phyloP scores from a whole-genome alignment of 2,113 vertebrate species.

The Cryptotis parvus region DNA sequence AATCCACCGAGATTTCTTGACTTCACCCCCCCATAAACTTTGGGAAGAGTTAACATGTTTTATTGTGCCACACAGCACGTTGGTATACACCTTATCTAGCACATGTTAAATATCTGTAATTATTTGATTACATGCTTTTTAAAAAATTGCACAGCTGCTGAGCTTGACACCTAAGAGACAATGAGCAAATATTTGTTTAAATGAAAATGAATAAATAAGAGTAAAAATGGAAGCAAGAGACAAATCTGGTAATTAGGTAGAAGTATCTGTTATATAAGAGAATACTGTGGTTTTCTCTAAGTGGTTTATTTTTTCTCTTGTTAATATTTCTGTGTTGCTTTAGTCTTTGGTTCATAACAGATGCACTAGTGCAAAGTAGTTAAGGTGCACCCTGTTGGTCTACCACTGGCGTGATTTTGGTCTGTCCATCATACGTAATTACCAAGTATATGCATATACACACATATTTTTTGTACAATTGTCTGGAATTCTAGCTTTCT shows the following conservation, averaged over 20 bases:
- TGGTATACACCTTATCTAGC: background rate
- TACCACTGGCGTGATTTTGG: background rate
- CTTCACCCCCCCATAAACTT: background rate
- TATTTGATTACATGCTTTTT: slow-evolving; percentile 5
- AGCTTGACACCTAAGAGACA: slow-evolving; percentile 21
- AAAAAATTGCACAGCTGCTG: background rate
- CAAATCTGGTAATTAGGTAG: background rate
- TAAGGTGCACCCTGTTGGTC: background rate
- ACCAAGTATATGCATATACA: background rate
- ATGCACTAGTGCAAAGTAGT: background rate
- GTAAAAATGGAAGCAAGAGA: background rate
- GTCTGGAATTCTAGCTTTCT: background rate
- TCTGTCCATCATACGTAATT: background rate
- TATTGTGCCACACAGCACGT: background rate
- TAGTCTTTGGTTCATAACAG: background rate
- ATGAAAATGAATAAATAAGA: slow-evolving; percentile 7
- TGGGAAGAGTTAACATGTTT: background rate
- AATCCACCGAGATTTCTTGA: background rate
- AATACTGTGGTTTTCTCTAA: background rate
- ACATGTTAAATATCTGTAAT: background rate
- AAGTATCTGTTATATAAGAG: background rate
- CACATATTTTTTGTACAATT: background rate
- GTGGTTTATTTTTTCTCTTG: background rate
- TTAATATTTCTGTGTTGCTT: background rate
- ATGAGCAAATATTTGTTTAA: slow-evolving; percentile 37